Evolutionary conservation across 2,797 vertebrate species (phyloP), one percentile per base, ranked within the genome.

Genomic region (Dromococcyx pavoninus): DNA sequence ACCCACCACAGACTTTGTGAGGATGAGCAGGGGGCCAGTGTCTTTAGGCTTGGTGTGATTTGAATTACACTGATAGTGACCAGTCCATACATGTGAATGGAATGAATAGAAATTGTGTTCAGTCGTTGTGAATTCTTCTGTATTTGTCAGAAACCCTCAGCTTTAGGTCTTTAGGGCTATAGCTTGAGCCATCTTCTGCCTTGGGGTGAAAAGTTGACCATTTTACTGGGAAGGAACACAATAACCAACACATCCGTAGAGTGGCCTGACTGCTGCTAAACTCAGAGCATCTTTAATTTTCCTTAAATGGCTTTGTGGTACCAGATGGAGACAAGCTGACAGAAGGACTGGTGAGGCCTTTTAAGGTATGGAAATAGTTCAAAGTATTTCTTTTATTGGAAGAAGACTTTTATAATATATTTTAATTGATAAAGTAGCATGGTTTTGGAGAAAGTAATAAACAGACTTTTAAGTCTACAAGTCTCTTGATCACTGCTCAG

Each of bases 1-100:
- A 19, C 7, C 13, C 10, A 7, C 5, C 0, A 1, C 15, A 39
- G 0, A 11, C 69, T 41, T 41, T 12, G 17, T 73, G 32, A 81
- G 43, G 56, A 6, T 62, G 46, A 84, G 56, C 37, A 81, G 66
- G 33, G 22, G 14, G 10, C 5, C 10, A 4, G 16, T 32, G 28
- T 77, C 39, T 43, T 39, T 32, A 67, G 57, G 8, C n/a, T 69
- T 62, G 44, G 2, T 8, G 3, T 66, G 54, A 65, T 54, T 61
- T 50, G 15, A 73, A 11, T 76, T 62, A 43, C 8, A 54, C 35
- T 61, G 46, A 28, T 30, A 7, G 53, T 37, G 46, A 58, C 33
- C 0, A 1, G 23, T 62, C 35, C 27, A 3, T 86, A 27, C 1
- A 6, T 7, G 4, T 32, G 27, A 56, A 10, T 12, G 23, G 74